phyloP scores from a whole-genome alignment of 2,888 invertebrate species.

The Lasioglossum pauxillum region DNA sequence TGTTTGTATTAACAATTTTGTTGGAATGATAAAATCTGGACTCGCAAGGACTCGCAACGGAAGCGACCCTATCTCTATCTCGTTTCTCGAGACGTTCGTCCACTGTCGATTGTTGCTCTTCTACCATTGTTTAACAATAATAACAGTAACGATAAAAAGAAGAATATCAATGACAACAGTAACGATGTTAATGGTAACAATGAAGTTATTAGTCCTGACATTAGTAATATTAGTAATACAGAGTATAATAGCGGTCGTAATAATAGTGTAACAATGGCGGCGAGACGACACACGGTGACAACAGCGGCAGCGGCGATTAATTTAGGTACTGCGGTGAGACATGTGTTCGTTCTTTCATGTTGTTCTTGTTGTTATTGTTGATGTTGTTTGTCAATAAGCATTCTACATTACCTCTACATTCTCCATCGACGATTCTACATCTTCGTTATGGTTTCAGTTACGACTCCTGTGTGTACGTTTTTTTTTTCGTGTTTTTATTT shows the following conservation, averaged over 20 bases:
- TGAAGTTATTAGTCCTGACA: slow-evolving; percentile 52
- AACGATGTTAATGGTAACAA: slow-evolving; percentile 46
- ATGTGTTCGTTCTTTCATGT: slow-evolving; percentile 35
- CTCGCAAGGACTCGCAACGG: not conserved
- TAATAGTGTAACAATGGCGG: slow-evolving; percentile 53
- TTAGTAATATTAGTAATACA: slow-evolving; percentile 28
- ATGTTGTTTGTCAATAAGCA: slow-evolving; percentile 48
- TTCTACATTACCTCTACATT: slow-evolving; percentile 61
- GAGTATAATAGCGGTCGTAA: slow-evolving; percentile 47
- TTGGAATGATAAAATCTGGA: not conserved
- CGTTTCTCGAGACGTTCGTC: not conserved
- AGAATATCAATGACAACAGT: slow-evolving; percentile 37
- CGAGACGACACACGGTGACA: slow-evolving; percentile 55
- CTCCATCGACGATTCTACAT: slow-evolving; percentile 55
- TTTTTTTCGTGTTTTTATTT: slow-evolving; percentile 19
- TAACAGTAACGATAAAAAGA: slow-evolving; percentile 21
- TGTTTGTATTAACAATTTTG: not conserved
- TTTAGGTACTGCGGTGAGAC: slow-evolving; percentile 62
- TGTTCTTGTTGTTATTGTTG: slow-evolving; percentile 12
- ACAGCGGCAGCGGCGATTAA: slow-evolving; percentile 56
- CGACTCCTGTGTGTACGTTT: slow-evolving; percentile 21
- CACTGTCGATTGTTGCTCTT: slow-evolving; percentile 21
- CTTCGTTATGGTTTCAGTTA: slow-evolving; percentile 51
- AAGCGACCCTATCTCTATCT: not conserved
- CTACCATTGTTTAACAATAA: slow-evolving; percentile 9